Conservation (phyloP, 2,888 invertebrate species). For the Pinctada fucata region DNA sequence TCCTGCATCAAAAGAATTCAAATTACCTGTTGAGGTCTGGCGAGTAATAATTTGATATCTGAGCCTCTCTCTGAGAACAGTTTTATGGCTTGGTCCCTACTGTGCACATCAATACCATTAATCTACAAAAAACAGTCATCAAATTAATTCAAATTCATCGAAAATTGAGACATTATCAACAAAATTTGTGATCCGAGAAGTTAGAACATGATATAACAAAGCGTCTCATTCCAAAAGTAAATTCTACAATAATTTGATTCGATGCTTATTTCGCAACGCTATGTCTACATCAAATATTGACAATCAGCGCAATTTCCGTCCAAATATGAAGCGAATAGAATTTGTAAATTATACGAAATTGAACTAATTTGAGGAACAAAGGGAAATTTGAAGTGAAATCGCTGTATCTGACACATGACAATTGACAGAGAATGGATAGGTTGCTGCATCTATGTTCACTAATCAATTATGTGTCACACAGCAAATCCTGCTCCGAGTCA, state of each 20-base stretch:
- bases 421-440: background rate
- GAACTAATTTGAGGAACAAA: background rate
- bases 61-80: slow-evolving; percentile 73
- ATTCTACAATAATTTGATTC: too few species aligned
- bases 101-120: slow-evolving; percentile 76
- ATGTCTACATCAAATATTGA: too few species aligned
- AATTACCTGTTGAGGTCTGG: slow-evolving; percentile 72
- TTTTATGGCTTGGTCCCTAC: slow-evolving; percentile 76
- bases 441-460: background rate
- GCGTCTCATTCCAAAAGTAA: too few species aligned
- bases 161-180: background rate
- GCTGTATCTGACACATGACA: background rate
- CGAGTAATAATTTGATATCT: slow-evolving; percentile 75
- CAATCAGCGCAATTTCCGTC: too few species aligned
- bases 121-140: slow-evolving; percentile 67
- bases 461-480: background rate
- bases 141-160: background rate
- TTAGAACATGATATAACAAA: too few species aligned
- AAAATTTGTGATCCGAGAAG: too few species aligned
- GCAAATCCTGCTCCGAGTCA: too few species aligned
- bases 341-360: too few species aligned
- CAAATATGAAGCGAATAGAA: too few species aligned
- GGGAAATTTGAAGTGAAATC: background rate
- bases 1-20: background rate
- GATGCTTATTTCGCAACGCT: too few species aligned